phyloP scores from a whole-genome alignment of 2,888 invertebrate genomes.

The Scaptomyza caliginosa region DNA sequence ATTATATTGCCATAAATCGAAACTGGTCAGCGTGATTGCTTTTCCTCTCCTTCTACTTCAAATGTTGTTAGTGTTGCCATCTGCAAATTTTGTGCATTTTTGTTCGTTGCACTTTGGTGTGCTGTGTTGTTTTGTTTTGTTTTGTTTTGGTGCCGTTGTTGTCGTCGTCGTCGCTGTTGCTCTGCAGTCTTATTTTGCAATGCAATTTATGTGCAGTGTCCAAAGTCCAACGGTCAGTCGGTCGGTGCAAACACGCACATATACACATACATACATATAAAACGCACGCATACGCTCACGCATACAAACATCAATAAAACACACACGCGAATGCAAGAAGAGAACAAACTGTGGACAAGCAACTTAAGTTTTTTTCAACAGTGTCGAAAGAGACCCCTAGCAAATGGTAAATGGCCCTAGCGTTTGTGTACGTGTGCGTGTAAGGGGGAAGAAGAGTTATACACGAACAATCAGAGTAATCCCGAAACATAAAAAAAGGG shows the following conservation, averaged over 20 bases:
- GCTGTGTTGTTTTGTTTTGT: background rate
- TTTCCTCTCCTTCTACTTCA: background rate
- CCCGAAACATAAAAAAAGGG: background rate
- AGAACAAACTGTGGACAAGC: constrained; percentile 38
- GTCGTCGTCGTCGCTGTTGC: background rate
- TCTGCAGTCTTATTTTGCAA: constrained; percentile 51
- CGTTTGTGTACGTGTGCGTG: background rate
- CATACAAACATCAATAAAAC: constrained; percentile 17
- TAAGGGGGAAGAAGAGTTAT: constrained; percentile 16
- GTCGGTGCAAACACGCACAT: constrained; percentile 46
- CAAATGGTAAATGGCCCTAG: constrained; percentile 5
- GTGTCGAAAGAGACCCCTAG: constrained; percentile 43
- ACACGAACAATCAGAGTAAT: constrained; percentile 26
- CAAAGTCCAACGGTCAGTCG: constrained; percentile 78
- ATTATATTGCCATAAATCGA: constrained; percentile 47
- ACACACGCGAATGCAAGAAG: constrained; percentile 43
- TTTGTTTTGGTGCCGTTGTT: constrained; percentile 1
- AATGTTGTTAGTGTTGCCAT: constrained; percentile 23
- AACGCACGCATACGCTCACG: constrained; percentile 6
- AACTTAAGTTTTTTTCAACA: constrained; percentile 55
- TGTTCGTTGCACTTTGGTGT: background rate
- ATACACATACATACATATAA: constrained; percentile 5
- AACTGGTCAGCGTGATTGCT: constrained; percentile 18
- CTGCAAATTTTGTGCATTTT: background rate
- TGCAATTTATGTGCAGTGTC: constrained; percentile 75